Conservation (phyloP, 1,140 invertebrate species). For the Bombus fervidus region DNA sequence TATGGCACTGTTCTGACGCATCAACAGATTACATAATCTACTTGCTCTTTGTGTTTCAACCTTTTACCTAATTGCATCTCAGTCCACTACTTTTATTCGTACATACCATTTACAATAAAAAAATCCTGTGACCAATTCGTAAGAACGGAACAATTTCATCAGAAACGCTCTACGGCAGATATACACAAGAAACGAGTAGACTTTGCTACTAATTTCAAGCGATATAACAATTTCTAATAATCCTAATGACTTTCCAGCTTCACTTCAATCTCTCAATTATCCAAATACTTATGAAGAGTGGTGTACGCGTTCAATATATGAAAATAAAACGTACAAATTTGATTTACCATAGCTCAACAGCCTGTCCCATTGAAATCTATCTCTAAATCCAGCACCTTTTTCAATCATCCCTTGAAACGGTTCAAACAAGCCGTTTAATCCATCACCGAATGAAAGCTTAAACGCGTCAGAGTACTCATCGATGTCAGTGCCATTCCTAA, state of each 20-base stretch:
- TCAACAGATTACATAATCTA: not conserved
- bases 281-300: too few relatives aligned
- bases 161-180: too few relatives aligned
- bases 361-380: not conserved
- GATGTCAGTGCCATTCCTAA: not conserved
- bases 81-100: not conserved
- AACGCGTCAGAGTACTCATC: conserved; percentile 18
- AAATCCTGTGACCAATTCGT: too few relatives aligned
- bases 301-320: too few relatives aligned
- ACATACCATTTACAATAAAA: too few relatives aligned
- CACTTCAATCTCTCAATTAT: too few relatives aligned
- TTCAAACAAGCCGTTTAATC: conserved; percentile 2
- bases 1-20: not conserved
- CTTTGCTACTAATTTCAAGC: too few relatives aligned
- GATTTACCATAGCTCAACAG: not conserved
- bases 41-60: not conserved
- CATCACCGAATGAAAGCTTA: conserved; percentile 11
- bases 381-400: not conserved
- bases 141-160: too few relatives aligned
- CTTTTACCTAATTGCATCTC: not conserved
- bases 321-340: not conserved
- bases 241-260: too few relatives aligned
- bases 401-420: not conserved
- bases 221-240: too few relatives aligned
- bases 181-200: too few relatives aligned